Evolutionary conservation across 2,888 invertebrate genomes (phyloP).

Genomic region (Choreutis nemorana): DNA sequence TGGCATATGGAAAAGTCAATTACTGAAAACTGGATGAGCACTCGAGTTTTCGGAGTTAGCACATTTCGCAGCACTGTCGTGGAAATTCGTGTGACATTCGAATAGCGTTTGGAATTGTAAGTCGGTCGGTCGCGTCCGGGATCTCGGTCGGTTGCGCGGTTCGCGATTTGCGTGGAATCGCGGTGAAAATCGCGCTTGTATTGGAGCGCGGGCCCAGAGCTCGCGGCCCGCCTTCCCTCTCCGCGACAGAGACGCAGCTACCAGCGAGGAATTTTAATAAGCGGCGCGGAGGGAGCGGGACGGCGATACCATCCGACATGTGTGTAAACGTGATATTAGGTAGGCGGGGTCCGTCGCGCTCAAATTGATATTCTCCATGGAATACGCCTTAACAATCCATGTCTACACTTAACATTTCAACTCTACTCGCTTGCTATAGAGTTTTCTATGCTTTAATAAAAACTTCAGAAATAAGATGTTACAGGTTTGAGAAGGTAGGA

Average conservation of each 20-base stretch:
- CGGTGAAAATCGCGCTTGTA: constrained; percentile 58
- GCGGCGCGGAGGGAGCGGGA: constrained; percentile 58
- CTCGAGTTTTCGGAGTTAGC: constrained; percentile 21
- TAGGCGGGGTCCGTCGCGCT: constrained; percentile 64
- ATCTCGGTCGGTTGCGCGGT: too few relatives aligned
- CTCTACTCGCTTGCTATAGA: constrained; percentile 16
- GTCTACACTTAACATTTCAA: constrained; percentile 14
- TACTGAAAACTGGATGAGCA: constrained; percentile 10
- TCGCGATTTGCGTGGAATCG: constrained; percentile 62
- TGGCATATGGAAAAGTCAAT: too few relatives aligned
- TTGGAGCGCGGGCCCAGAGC: constrained; percentile 48
- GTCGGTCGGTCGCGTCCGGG: too few relatives aligned
- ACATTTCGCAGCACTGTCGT: constrained; percentile 22
- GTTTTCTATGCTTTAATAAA: constrained; percentile 16
- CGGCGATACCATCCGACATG: constrained; percentile 51
- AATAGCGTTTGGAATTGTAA: constrained; percentile 46
- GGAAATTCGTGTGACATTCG: constrained; percentile 23
- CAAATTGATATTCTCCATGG: constrained; percentile 57
- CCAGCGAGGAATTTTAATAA: constrained; percentile 63
- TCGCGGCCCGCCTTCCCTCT: constrained; percentile 45
- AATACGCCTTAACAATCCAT: constrained; percentile 45
- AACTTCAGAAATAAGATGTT: constrained; percentile 34
- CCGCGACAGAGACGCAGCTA: constrained; percentile 56
- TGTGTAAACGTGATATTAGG: constrained; percentile 60
- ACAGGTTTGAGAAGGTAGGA: constrained; percentile 35